Percentiles rank a stretch among this genome's conserved stretches.
These are phyloP conservation scores for Gonatopus flavifemur DNA, from an alignment of 1,140 invertebrate genomes.

Conservation along the genomic window DNA sequence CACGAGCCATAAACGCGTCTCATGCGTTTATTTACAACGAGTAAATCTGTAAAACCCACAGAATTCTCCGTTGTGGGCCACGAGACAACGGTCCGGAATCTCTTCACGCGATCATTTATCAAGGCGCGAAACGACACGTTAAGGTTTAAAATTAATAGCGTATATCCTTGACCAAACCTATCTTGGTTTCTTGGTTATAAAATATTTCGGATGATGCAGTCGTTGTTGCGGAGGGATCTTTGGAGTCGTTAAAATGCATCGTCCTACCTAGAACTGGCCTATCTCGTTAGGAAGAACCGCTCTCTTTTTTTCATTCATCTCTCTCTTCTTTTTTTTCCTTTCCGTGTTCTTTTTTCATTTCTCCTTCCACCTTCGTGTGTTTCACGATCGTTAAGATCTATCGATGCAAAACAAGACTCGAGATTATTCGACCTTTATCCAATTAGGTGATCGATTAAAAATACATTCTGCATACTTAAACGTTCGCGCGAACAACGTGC, in stretches of 20 bases:
- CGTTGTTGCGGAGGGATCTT: too few species aligned
- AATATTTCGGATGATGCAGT: slow-evolving; percentile 36
- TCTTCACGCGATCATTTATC: slow-evolving; percentile 30
- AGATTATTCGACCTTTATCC: slow-evolving; percentile 32
- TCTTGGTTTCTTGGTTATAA: slow-evolving; percentile 30
- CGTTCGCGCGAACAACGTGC: too few species aligned
- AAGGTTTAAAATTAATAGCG: slow-evolving; percentile 33
- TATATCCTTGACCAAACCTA: slow-evolving; percentile 15
- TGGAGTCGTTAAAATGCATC: slow-evolving; percentile 30
- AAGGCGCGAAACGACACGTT: slow-evolving; percentile 29
- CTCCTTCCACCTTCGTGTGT: too few species aligned
- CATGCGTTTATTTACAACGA: slow-evolving; percentile 24
- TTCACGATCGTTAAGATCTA: slow-evolving; percentile 38
- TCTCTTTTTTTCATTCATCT: too few species aligned
- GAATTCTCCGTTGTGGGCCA: slow-evolving; percentile 40
- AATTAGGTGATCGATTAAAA: slow-evolving; percentile 43
- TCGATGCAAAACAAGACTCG: slow-evolving; percentile 24
- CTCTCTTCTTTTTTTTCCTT: too few species aligned
- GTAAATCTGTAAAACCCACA: slow-evolving; percentile 39
- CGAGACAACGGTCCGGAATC: slow-evolving; percentile 16
- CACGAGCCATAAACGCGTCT: slow-evolving; percentile 19
- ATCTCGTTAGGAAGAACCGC: slow-evolving; percentile 33
- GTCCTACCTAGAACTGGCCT: slow-evolving; percentile 38
- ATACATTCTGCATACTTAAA: too few species aligned
- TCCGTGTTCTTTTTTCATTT: too few species aligned